These are phyloP conservation scores for Eira barbara DNA, from an alignment of 2,113 vertebrate species.

Conservation along the genomic window DNA sequence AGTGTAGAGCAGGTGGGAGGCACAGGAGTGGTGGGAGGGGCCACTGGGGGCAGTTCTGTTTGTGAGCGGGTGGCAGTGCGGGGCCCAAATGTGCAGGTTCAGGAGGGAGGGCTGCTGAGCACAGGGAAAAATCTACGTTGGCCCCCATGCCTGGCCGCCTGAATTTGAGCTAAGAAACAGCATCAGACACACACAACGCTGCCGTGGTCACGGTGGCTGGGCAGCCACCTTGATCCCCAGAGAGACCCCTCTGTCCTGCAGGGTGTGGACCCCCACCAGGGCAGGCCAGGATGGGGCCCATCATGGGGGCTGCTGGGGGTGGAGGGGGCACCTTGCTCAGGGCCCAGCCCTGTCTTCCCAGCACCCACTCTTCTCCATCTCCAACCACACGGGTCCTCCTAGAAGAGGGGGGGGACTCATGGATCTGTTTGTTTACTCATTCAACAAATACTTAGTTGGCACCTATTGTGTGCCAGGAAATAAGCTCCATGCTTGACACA, in stretches of 20 bases:
- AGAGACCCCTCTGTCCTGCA: background rate
- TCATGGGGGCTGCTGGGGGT: background rate
- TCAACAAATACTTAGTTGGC: background rate
- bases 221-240: background rate
- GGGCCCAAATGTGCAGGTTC: background rate
- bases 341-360: background rate
- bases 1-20: background rate
- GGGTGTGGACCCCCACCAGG: background rate
- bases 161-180: background rate
- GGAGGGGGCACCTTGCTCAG: background rate
- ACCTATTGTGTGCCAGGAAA: background rate
- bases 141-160: background rate
- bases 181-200: background rate
- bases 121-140: background rate
- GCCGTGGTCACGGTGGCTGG: background rate
- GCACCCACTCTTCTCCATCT: background rate
- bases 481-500: background rate
- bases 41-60: background rate
- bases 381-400: background rate
- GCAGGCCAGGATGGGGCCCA: background rate
- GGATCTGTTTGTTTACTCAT: background rate
- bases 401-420: background rate
- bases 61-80: background rate
- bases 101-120: constrained; percentile 22
- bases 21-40: background rate